phyloP scores from a whole-genome alignment of 1,140 invertebrate species.

The Eriosoma lanigerum region DNA sequence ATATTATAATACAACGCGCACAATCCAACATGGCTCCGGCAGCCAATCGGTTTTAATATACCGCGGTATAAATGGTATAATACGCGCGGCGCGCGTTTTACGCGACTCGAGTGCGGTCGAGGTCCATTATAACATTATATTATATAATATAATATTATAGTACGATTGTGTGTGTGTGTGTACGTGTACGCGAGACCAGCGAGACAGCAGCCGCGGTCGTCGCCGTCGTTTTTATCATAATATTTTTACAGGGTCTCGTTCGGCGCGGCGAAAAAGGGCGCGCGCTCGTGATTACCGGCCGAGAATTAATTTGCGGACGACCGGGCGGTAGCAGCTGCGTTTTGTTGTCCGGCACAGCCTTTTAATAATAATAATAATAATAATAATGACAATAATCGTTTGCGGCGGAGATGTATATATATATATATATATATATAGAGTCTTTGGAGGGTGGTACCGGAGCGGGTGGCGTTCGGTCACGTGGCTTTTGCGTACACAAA shows the following conservation, averaged over 20 bases:
- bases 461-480: constrained; percentile 15
- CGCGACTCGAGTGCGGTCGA: constrained; percentile 10
- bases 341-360: constrained; percentile 24
- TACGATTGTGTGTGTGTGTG: background rate
- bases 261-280: background rate
- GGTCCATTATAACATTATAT: constrained; percentile 30
- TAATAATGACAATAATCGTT: constrained; percentile 34
- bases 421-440: too few species aligned
- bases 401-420: constrained; percentile 7
- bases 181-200: background rate
- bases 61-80: background rate
- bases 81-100: constrained; percentile 1
- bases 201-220: background rate
- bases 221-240: constrained; percentile 18
- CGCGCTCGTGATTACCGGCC: constrained; percentile 10
- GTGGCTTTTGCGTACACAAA: constrained; percentile 29
- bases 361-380: background rate
- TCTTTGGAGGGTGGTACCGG: background rate
- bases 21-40: constrained; percentile 35
- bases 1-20: background rate
- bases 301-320: constrained; percentile 36
- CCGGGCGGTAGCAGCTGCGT: constrained; percentile 20
- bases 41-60: constrained; percentile 28
- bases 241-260: constrained; percentile 29
- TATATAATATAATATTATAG: too few species aligned